A percentile compares a stretch with the other conserved stretches of the same genome.
phyloP scores from a whole-genome alignment of 2,888 invertebrate genomes.

The Rugalucina vietnamica region DNA sequence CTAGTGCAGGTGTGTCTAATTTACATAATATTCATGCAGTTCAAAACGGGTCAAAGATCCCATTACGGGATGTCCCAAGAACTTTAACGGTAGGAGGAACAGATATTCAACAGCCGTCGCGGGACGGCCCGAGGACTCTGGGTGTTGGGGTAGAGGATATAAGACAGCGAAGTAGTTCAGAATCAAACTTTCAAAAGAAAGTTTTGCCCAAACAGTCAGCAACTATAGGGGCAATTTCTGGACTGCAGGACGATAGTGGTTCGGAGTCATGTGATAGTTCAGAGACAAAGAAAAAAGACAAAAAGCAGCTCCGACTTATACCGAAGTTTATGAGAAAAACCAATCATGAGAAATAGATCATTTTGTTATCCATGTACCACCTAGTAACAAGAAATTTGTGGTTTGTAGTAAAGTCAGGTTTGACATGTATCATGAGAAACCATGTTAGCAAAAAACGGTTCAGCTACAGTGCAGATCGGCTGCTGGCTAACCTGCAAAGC shows the following conservation, averaged over 20 bases:
- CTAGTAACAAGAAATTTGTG: no score
- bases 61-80: slow-evolving; percentile 37
- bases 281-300: slow-evolving; percentile 51
- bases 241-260: slow-evolving; percentile 49
- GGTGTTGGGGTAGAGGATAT: slow-evolving; percentile 18
- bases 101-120: slow-evolving; percentile 29
- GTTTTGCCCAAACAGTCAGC: slow-evolving; percentile 50
- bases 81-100: slow-evolving; percentile 31
- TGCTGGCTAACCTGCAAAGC: no score
- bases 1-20: slow-evolving; percentile 23
- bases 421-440: no score
- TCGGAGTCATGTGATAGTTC: slow-evolving; percentile 60
- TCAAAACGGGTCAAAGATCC: slow-evolving; percentile 52
- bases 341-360: slow-evolving; percentile 26
- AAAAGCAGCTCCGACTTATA: slow-evolving; percentile 56
- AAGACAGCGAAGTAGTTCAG: slow-evolving; percentile 47
- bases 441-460: no score
- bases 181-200: slow-evolving; percentile 47
- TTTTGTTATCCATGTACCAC: no score
- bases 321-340: slow-evolving; percentile 63
- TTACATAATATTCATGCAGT: slow-evolving; percentile 12
- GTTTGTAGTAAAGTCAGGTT: no score
- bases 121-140: slow-evolving; percentile 33
- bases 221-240: slow-evolving; percentile 34
- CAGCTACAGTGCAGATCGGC: no score